A percentile compares a stretch with the other conserved stretches of the same genome.
Conservation (phyloP, 2,888 invertebrate species). For the Sinhomidia bicolor region DNA sequence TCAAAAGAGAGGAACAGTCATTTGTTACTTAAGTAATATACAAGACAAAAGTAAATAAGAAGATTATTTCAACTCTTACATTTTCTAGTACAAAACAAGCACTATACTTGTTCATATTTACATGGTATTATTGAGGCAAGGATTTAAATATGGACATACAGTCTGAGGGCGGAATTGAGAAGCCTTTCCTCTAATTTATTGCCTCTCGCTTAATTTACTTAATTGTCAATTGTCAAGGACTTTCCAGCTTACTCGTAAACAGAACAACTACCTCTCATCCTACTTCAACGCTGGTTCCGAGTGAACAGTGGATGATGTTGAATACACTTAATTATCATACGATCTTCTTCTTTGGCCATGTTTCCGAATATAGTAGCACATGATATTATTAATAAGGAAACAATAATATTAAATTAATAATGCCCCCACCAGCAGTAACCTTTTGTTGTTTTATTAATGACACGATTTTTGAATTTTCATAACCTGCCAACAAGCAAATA, state of each 20-base stretch:
- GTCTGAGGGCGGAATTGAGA: not conserved
- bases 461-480: not conserved
- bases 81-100: not conserved
- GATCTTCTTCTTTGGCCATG: constrained; percentile 1
- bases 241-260: not conserved
- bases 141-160: constrained; percentile 7
- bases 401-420: not conserved
- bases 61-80: not conserved
- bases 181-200: not conserved
- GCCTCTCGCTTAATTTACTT: constrained; percentile 8
- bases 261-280: not conserved
- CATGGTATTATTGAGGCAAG: not conserved
- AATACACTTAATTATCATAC: not conserved
- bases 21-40: too few relatives aligned
- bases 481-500: not conserved
- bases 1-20: too few relatives aligned
- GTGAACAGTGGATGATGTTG: too few relatives aligned
- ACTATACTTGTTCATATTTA: constrained; percentile 3
- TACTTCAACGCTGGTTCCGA: too few relatives aligned
- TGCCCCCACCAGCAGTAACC: too few relatives aligned
- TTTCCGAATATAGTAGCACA: too few relatives aligned
- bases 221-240: constrained; percentile 16
- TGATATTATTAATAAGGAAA: too few relatives aligned
- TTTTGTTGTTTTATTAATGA: not conserved
- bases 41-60: not conserved